Evolutionary conservation across 2,888 invertebrate species (phyloP), one percentile per base, ranked within the genome.

Genomic region (Bombyx huttoni): DNA sequence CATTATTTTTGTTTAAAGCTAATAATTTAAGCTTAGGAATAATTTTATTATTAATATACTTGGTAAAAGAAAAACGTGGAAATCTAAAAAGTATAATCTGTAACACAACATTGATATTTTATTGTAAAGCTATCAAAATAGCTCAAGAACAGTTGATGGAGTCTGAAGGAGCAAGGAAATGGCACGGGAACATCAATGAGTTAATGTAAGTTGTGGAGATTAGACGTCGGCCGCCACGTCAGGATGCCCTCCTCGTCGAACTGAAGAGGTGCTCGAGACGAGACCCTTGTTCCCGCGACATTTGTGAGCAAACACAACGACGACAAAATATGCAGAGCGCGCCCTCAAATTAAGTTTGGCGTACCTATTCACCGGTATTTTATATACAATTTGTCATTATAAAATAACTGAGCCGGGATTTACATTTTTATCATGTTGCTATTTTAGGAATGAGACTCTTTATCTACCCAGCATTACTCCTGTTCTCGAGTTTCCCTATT

Each of bases 161-260:
- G 9, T 34, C 34, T 34, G 13, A 8, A 59, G 40, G 40, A 40
- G 40, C 9, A 40, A 10, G 12, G 40, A 57, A 66, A 61, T 58
- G 63, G 60, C 60, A 64, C 62, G 65, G 70, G 69, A 67, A 65
- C 68, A 72, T 73, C 71, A 70, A 68, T 74, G 68, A 65, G 72
- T 71, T 74, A 71, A 70, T 70, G 68, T 71, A 78, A 75, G 73
- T 68, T 65, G 68, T 63, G 66, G 70, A 80, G 81, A 83, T 85
- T 82, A 85, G 79, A 78, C 77, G 74, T 73, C 59, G 73, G 74
- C 73, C 77, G 82, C 78, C 83, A 82, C 77, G 77, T 80, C 69
- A 69, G 64, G 71, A 68, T 68, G 74, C 66, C 58, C 61, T 70
- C 64, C 79, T 78, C 68, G 63, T 65, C 64, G 67, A 65, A 63